These are phyloP conservation scores for Stigmatopora nigra DNA, from an alignment of 2,113 vertebrate genomes.

Conservation along the genomic window DNA sequence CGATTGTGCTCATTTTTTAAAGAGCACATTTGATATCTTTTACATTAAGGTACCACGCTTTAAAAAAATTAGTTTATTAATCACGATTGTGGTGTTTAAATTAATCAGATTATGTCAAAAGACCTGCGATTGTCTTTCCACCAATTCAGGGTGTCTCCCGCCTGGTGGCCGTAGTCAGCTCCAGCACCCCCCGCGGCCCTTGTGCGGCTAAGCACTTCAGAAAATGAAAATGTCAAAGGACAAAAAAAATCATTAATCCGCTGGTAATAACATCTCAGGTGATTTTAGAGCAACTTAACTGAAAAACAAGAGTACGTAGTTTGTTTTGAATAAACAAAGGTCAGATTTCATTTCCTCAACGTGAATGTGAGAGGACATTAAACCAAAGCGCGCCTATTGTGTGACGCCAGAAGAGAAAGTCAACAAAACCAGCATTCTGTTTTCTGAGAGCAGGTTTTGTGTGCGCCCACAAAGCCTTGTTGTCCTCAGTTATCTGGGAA, in stretches of 20 bases:
- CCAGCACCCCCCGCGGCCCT: too few relatives aligned
- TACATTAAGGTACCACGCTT: too few relatives aligned
- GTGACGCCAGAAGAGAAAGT: slow-evolving; percentile 72
- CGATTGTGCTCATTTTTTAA: too few relatives aligned
- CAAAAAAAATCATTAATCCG: neutral
- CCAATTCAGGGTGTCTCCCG: too few relatives aligned
- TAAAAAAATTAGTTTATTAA: neutral
- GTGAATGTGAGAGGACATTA: slow-evolving; percentile 53
- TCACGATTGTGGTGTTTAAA: neutral
- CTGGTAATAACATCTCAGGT: neutral
- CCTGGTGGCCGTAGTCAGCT: too few relatives aligned
- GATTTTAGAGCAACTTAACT: slow-evolving; percentile 15
- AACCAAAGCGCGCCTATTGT: slow-evolving; percentile 63
- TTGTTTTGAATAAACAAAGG: slow-evolving; percentile 24
- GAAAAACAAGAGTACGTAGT: slow-evolving; percentile 13
- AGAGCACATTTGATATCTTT: too few relatives aligned
- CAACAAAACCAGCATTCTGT: slow-evolving; percentile 82
- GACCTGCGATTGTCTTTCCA: too few relatives aligned
- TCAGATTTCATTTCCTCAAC: slow-evolving; percentile 47
- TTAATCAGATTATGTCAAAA: neutral
- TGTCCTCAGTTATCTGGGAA: slow-evolving; percentile 76
- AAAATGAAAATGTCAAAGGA: neutral
- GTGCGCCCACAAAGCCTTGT: slow-evolving; percentile 78
- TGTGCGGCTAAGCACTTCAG: too few relatives aligned
- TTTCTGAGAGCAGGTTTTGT: slow-evolving; percentile 81